Base-by-base conservation (phyloP, 1,140 invertebrate genomes). In the Cherax quadricarinatus region DNA sequence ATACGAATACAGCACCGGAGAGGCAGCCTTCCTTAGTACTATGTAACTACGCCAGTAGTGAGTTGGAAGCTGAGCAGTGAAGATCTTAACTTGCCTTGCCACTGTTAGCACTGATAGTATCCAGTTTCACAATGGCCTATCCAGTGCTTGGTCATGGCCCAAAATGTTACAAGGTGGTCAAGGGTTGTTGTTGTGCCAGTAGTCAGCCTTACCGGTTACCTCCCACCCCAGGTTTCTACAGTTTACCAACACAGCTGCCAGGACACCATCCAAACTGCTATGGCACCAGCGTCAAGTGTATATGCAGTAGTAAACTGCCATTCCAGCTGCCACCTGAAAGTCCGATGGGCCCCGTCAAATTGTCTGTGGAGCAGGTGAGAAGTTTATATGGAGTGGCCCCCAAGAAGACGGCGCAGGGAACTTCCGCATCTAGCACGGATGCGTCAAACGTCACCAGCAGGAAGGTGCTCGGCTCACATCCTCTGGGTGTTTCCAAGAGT, bases 131-230 rank as follows among this genome's bases (percentile, higher is more conserved):
- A 51, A 84, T 84, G 82, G 24, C 6, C 21, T 3, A 1, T 24
- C 18, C 86, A 41, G 9, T 78, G 48, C 24, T 86, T 73, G 85
- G 85, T 21, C 85, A 86, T 73, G 66, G 75, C 41, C 62, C 62
- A 10, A 75, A 86, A 30, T 86, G 85, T n/a, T 86, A 75, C 16
- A 73, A 24, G 12, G 60, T 41, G 3, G 85, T 75, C 66, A 75
- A 75, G 0, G 6, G 18, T n/a, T 86, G 85, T 70, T 75, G 75
- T 16, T 86, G 85, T 24, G 51, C 85, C 7, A 86, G 66, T 49
- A 48, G 62, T 6, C 30, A 41, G 66, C 85, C 85, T 7, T 24
- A 75, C 18, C 85, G 14, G 12, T 24, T 86, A 30, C 85, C 85
- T 3, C 85, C 85, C 12, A 48, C 48, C 30, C 30, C 12, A 41